Evolutionary conservation across 1,140 invertebrate species (phyloP).

Genomic region (fruit fly (Drosophila melanogaster)): DNA sequence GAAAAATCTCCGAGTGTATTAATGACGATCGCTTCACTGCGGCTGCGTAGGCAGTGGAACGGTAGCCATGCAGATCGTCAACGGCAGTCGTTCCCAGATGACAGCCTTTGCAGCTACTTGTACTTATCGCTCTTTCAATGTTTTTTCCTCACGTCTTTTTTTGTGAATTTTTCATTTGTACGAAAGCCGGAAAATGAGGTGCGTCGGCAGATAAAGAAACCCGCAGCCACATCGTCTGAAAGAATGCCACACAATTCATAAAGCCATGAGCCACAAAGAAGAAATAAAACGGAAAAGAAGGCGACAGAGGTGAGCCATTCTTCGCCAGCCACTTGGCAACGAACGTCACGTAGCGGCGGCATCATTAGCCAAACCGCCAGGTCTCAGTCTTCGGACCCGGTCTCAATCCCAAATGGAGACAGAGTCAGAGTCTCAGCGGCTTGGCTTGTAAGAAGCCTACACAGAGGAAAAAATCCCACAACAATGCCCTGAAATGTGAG

Average conservation of each 20-base stretch:
- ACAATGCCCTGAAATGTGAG: background rate
- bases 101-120: slow-evolving; percentile 39
- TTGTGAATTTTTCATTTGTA: slow-evolving; percentile 47
- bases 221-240: slow-evolving; percentile 49
- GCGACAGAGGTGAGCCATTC: slow-evolving; percentile 59
- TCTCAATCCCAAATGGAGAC: slow-evolving; percentile 30
- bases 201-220: slow-evolving; percentile 70
- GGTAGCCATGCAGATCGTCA: slow-evolving; percentile 49
- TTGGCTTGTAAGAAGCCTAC: background rate
- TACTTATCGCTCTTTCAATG: slow-evolving; percentile 42
- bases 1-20: slow-evolving; percentile 9
- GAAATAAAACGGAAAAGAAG: slow-evolving; percentile 33
- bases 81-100: slow-evolving; percentile 43
- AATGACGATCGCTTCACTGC: slow-evolving; percentile 32
- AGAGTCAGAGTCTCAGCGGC: slow-evolving; percentile 15
- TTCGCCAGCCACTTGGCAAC: slow-evolving; percentile 77
- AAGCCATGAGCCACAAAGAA: slow-evolving; percentile 38
- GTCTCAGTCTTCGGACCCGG: slow-evolving; percentile 31
- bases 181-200: slow-evolving; percentile 78
- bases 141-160: slow-evolving; percentile 10
- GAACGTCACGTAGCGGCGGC: slow-evolving; percentile 78
- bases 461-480: background rate
- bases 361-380: slow-evolving; percentile 72
- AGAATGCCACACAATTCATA: slow-evolving; percentile 78
- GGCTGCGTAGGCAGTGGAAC: slow-evolving; percentile 37